Evolutionary conservation across 2,113 vertebrate species (phyloP), one percentile per base, ranked within the genome.

Genomic region (Oreotrochilus melanogaster): DNA sequence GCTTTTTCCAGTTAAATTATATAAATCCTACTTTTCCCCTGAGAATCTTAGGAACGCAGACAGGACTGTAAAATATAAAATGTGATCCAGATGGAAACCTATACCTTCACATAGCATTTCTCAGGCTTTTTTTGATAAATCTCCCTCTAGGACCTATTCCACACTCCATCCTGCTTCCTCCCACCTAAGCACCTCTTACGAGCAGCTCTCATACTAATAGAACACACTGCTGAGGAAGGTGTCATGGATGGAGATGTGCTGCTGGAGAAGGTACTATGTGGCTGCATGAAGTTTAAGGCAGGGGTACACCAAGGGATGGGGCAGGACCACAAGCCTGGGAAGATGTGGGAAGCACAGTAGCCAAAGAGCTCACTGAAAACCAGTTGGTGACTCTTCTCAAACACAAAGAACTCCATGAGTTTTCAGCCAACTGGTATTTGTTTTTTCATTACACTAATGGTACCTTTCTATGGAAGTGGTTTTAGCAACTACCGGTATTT

Each of bases 21-120:
- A 86, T 86, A 85, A 91, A 33, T 23, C 58, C 54, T 31, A 7
- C 0, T 91, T 86, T 50, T 86, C 76, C 75, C 86, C 83, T 28
- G 60, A 70, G 93, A 33, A 24, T 73, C 60, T 5, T 28, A 91
- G 64, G 72, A 93, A 91, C 73, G 72, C 62, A 93, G 89, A 86
- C 64, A 92, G 67, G 28, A 66, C 54, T 90, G 69, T 73, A 79
- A 92, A 82, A 53, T 9, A 56, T 3, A 76, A 65, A 82, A 61
- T 1, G 1, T 6, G 33, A 86, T 58, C 89, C 94, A 95, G 37
- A 64, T 83, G 60, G 72, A 95, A 88, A 79, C 16, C 79, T 45
- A 45, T 69, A 86, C 48, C 75, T 61, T 12, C 3, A 39, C 64
- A 80, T 50, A 66, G 54, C 75, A 31, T 62, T 72, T 80, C 75